Evolutionary conservation across 2,797 vertebrate species (phyloP), one percentile per base, ranked within the genome.

Genomic region (Sternotherus odoratus): DNA sequence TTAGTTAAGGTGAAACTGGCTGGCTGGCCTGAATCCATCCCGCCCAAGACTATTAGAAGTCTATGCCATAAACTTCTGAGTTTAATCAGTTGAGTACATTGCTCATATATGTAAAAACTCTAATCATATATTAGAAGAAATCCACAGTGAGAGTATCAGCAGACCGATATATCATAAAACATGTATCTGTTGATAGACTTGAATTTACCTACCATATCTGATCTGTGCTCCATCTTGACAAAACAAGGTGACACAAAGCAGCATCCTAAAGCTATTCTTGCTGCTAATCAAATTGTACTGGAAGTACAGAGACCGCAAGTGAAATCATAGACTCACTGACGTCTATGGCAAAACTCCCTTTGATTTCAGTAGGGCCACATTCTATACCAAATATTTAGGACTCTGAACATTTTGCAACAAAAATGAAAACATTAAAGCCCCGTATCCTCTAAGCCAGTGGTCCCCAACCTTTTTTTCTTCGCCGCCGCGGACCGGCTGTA

Each of bases 151-250:
- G 8, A 86, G 93, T 50, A 94, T 78, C 4, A 63, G n/a, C 85
- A 21, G 94, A 77, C 15, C 84, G 82, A 87, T 86, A 46, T 6
- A 85, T 79, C 57, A 79, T 33, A 87, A 84, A 56, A 36, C 30
- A 84, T 10, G 36, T 23, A 6, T 54, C 57, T 85, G 33, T 57
- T 95, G 83, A 89, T 85, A 96, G 87, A 72, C 6, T 81, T 91
- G 89, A 90, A 86, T 53, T 89, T 89, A 43, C 7, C 72, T 84
- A 36, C 77, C 81, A 92, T 36, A 80, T 69, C 72, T 87, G 36
- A 95, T 84, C 3, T 19, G 54, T 39, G 24, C 23, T 86, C 1
- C 7, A 30, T 24, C 82, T 48, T 4, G 57, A 48, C 30, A 66
- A 19, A 88, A 82, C 60, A 89, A 54, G 26, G 79, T 48, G 5